Conservation (phyloP, 1,140 invertebrate species). For the Choristoneura fumiferana region DNA sequence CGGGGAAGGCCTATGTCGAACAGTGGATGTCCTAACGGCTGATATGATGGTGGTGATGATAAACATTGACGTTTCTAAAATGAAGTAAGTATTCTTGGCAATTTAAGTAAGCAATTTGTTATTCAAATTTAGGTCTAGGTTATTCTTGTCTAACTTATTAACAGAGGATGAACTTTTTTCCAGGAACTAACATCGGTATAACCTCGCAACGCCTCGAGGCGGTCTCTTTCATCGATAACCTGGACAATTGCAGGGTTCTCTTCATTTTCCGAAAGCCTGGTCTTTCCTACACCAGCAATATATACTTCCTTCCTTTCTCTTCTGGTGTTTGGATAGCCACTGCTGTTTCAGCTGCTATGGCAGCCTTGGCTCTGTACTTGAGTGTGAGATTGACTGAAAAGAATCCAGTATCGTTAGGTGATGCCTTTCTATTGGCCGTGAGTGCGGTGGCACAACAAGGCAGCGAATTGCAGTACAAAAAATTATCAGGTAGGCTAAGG, state of each 20-base stretch:
- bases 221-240: slow-evolving; percentile 37
- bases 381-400: background rate
- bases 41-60: no score
- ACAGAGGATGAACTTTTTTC: no score
- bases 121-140: no score
- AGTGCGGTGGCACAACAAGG: slow-evolving; percentile 77
- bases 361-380: background rate
- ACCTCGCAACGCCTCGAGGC: background rate
- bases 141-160: no score
- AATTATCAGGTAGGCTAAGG: slow-evolving; percentile 48
- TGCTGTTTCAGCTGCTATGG: background rate
- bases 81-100: no score
- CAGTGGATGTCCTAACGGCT: no score
- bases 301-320: slow-evolving; percentile 77
- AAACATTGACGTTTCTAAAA: no score
- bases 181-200: background rate
- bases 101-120: no score
- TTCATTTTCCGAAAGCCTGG: slow-evolving; percentile 78
- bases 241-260: slow-evolving; percentile 73
- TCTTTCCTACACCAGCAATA: slow-evolving; percentile 78
- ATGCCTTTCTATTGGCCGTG: slow-evolving; percentile 68
- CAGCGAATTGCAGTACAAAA: slow-evolving; percentile 63
- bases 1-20: no score
- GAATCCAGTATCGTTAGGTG: slow-evolving; percentile 31
- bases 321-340: background rate